These are phyloP conservation scores for Empis stercorea DNA, from an alignment of 2,888 invertebrate species.

Conservation along the genomic window DNA sequence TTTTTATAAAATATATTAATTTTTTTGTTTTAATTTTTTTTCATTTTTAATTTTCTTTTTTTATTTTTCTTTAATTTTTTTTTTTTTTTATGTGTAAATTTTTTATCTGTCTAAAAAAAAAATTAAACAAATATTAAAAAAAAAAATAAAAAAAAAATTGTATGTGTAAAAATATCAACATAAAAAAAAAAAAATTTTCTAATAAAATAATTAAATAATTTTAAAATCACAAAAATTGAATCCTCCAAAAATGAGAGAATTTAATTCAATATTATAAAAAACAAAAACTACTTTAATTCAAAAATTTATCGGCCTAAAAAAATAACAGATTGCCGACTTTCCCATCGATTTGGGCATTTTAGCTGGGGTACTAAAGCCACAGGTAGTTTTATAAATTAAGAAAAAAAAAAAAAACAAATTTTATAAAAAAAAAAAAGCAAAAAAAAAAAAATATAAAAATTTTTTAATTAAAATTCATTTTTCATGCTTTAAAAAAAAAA, in stretches of 20 bases:
- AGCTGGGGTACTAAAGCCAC: slow-evolving; percentile 57
- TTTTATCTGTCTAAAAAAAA: too few species aligned
- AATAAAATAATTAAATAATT: too few species aligned
- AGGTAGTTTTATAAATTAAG: slow-evolving; percentile 26
- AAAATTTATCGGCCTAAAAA: slow-evolving; percentile 12
- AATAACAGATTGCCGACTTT: slow-evolving; percentile 50
- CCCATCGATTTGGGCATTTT: slow-evolving; percentile 63
- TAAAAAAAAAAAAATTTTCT: not conserved
- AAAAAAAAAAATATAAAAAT: not conserved
- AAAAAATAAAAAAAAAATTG: not conserved
- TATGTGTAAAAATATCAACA: not conserved
- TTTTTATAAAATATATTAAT: not conserved
- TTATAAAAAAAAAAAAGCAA: not conserved
- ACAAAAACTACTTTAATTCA: slow-evolving; percentile 3
- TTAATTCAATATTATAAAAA: not conserved
- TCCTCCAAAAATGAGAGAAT: too few species aligned
- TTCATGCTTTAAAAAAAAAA: not conserved
- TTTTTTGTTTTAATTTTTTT: slow-evolving; percentile 10
- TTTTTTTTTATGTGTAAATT: slow-evolving; percentile 12
- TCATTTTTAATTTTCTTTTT: too few species aligned
- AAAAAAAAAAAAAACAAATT: not conserved
- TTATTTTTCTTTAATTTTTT: slow-evolving; percentile 14
- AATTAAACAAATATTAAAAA: not conserved
- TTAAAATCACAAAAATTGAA: not conserved
- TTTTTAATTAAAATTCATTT: not conserved